A percentile compares a stretch with the other conserved stretches of the same genome.
phyloP scores from a whole-genome alignment of 2,113 vertebrate genomes.

The Rhynchomys soricoides region DNA sequence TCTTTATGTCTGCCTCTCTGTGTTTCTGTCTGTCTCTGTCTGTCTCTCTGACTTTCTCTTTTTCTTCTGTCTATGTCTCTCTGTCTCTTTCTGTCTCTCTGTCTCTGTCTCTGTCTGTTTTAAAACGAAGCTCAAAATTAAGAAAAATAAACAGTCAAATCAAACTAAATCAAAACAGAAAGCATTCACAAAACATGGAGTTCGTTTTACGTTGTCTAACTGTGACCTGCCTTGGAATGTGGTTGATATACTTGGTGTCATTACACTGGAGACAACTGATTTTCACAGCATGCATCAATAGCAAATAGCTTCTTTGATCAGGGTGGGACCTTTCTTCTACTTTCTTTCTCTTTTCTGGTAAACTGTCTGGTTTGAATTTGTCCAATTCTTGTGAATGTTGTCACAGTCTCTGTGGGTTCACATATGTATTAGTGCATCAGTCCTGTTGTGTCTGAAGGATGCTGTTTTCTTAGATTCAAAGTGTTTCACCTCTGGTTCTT shows the following conservation, averaged over 20 bases:
- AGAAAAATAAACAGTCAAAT: neutral
- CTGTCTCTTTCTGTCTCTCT: no score
- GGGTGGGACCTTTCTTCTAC: no score
- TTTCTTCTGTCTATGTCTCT: neutral
- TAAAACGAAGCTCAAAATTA: neutral
- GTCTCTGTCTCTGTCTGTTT: neutral
- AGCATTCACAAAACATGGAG: neutral
- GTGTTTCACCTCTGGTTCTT: neutral
- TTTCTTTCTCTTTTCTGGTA: neutral
- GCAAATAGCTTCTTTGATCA: neutral
- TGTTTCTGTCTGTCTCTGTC: neutral
- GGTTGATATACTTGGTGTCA: neutral
- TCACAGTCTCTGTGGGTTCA: neutral
- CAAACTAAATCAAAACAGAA: neutral
- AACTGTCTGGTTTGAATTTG: neutral
- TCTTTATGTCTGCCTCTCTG: no score
- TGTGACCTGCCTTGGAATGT: neutral
- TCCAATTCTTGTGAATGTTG: neutral
- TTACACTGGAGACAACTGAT: neutral
- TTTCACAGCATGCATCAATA: neutral
- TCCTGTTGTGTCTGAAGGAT: neutral
- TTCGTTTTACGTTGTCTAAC: neutral
- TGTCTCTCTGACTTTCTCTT: no score
- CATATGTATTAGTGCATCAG: neutral
- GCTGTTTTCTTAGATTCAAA: neutral